These are phyloP conservation scores for Acropternis orthonyx DNA, from an alignment of 2,797 vertebrate genomes.

Conservation along the genomic window DNA sequence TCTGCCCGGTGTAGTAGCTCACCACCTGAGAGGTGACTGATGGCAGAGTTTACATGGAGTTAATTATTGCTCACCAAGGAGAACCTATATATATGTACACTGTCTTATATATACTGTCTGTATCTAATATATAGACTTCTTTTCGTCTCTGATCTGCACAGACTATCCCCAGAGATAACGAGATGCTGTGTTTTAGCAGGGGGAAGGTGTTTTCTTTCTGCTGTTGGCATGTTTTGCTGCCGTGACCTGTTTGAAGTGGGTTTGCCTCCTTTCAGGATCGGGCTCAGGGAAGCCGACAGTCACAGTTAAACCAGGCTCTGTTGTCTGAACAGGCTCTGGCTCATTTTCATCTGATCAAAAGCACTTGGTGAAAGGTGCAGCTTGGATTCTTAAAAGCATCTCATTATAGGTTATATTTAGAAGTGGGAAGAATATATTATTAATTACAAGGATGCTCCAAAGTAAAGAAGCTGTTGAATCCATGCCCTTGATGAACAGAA, in stretches of 20 bases:
- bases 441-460: constrained; percentile 77
- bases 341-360: constrained; percentile 51
- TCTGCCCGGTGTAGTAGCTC: background rate
- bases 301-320: background rate
- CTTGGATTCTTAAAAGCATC: constrained; percentile 66
- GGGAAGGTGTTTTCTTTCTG: background rate
- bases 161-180: background rate
- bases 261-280: background rate
- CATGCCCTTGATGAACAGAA: constrained; percentile 71
- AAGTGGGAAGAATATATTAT: constrained; percentile 76
- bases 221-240: background rate
- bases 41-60: background rate
- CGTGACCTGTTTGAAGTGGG: background rate
- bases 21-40: background rate
- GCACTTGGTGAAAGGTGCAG: constrained; percentile 47
- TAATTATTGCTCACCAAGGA: background rate
- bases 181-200: background rate
- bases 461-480: constrained; percentile 73
- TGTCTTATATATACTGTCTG: background rate
- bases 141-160: background rate
- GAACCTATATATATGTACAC: background rate
- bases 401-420: constrained; percentile 79
- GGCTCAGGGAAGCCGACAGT: background rate
- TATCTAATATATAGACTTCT: background rate
- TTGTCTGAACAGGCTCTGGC: constrained; percentile 13